Percentiles rank a stretch among this genome's conserved stretches.
These are phyloP conservation scores for Patiria miniata DNA, from an alignment of 35 echinoderm and acorn worm species.

Conservation along the genomic window DNA sequence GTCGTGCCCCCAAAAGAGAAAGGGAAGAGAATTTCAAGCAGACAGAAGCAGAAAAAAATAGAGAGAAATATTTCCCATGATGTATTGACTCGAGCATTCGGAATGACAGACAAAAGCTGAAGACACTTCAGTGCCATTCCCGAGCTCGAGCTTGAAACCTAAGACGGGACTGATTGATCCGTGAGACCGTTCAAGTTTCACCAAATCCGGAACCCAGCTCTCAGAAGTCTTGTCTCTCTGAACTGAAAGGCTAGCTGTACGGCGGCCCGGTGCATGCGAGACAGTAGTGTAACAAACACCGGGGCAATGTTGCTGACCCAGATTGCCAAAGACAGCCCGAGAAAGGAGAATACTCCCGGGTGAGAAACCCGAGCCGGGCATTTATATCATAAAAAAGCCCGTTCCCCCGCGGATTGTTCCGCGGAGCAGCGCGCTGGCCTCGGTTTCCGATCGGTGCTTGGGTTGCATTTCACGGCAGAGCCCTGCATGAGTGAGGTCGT, in stretches of 20 bases:
- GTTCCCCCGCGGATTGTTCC: neutral
- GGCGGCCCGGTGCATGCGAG: neutral
- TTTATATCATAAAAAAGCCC: slow-evolving; percentile 26
- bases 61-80: neutral
- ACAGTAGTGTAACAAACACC: slow-evolving; percentile 27
- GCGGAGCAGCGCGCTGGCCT: neutral
- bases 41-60: too few relatives aligned
- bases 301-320: slow-evolving; percentile 2
- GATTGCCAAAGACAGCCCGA: neutral
- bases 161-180: neutral
- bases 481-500: neutral
- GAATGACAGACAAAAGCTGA: neutral
- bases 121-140: neutral
- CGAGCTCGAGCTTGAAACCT: neutral
- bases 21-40: too few relatives aligned
- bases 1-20: too few relatives aligned
- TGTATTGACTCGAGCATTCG: neutral
- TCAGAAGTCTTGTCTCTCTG: neutral
- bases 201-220: neutral
- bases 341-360: neutral
- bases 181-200: neutral
- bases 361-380: neutral
- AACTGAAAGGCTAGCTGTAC: neutral
- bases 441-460: neutral
- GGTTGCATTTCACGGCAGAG: slow-evolving; percentile 14